A percentile compares a stretch with the other conserved stretches of the same genome.
phyloP scores from a whole-genome alignment of 2,888 invertebrate species.

The Gasteruption jaculator region DNA sequence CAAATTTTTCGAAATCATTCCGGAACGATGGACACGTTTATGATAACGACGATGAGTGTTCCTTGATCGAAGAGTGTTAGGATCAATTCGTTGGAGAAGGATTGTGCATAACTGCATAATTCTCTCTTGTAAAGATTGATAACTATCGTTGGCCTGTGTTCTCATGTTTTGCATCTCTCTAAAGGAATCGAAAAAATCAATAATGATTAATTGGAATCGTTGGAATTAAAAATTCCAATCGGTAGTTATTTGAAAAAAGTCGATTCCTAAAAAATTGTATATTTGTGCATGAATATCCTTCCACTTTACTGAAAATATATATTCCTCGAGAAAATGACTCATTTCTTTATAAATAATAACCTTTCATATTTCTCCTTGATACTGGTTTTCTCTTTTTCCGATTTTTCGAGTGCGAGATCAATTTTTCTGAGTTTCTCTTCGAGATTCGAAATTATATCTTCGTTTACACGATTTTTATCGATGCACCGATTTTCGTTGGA shows the following conservation, averaged over 20 bases:
- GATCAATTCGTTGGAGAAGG: constrained; percentile 29
- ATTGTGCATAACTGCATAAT: constrained; percentile 29
- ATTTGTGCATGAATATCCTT: too few species aligned
- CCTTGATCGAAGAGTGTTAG: constrained; percentile 11
- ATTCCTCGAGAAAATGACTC: too few species aligned
- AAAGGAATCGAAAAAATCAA: too few species aligned
- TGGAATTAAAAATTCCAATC: too few species aligned
- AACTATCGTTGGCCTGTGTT: constrained; percentile 22
- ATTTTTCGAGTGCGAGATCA: constrained; percentile 22
- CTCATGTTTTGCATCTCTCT: constrained; percentile 21
- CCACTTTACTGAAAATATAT: constrained; percentile 13
- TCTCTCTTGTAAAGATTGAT: constrained; percentile 27
- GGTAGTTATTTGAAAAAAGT: too few species aligned
- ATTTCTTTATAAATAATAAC: constrained; percentile 15
- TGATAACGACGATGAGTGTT: constrained; percentile 13
- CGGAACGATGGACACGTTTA: constrained; percentile 15
- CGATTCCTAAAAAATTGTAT: too few species aligned
- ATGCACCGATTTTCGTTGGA: too few species aligned
- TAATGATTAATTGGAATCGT: too few species aligned
- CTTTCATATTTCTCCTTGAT: constrained; percentile 27
- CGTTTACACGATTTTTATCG: too few species aligned
- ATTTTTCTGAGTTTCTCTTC: constrained; percentile 22
- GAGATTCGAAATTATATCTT: constrained; percentile 25
- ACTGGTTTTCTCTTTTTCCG: constrained; percentile 18
- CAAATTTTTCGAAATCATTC: constrained; percentile 23